A percentile compares a stretch with the other conserved stretches of the same genome.
phyloP scores from a whole-genome alignment of 2,113 vertebrate species.

The Hiodon alosoides region DNA sequence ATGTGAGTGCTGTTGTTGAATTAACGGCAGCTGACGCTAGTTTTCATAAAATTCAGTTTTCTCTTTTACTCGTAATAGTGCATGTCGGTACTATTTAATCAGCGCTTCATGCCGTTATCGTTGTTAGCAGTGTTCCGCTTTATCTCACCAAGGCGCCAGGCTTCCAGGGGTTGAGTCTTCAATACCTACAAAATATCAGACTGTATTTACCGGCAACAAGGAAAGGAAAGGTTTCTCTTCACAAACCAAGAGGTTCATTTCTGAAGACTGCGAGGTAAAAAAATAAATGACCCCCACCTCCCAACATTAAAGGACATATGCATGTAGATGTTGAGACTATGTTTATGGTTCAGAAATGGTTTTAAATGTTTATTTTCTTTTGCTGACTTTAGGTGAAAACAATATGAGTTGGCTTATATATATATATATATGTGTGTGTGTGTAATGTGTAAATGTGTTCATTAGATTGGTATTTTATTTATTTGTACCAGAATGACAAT shows the following conservation, averaged over 20 bases:
- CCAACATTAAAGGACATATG: too few relatives aligned
- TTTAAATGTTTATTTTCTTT: neutral
- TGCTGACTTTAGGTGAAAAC: too few relatives aligned
- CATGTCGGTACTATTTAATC: neutral
- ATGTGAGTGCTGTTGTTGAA: constrained; percentile 28
- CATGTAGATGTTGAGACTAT: neutral
- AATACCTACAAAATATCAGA: constrained; percentile 52
- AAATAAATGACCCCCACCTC: neutral
- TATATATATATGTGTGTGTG: neutral
- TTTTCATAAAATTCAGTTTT: neutral
- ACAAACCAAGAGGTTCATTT: constrained; percentile 59
- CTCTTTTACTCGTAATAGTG: too few relatives aligned
- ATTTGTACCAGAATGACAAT: constrained; percentile 55
- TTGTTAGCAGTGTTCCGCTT: neutral
- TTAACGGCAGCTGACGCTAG: neutral
- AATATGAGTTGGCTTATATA: too few relatives aligned
- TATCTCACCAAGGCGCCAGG: constrained; percentile 31
- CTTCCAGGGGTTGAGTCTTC: constrained; percentile 31
- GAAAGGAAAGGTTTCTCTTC: constrained; percentile 61
- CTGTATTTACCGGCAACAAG: constrained; percentile 35
- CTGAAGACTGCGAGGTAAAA: constrained; percentile 44
- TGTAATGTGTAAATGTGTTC: constrained; percentile 20
- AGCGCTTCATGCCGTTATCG: neutral
- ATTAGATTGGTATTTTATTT: too few relatives aligned
- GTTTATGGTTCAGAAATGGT: constrained; percentile 6